Conservation (phyloP, 2,797 vertebrate species). For the Crax fasciolata region DNA sequence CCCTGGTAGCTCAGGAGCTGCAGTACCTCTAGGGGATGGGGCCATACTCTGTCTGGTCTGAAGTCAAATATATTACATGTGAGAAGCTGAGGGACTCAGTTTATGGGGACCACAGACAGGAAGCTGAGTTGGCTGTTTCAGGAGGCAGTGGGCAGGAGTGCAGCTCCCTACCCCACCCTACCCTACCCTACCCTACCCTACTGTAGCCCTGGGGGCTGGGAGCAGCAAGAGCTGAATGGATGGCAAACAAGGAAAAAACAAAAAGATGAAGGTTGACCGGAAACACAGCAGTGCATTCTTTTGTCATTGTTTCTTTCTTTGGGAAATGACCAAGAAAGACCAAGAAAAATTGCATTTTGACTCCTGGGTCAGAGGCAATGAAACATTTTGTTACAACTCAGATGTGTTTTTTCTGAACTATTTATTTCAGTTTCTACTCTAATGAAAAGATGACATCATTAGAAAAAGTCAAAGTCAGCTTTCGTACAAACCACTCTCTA, state of each 20-base stretch:
- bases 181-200: too few species aligned
- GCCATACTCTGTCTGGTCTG: neutral
- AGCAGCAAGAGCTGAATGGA: neutral
- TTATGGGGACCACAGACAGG: neutral
- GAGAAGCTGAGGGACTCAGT: neutral
- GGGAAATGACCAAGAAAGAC: neutral
- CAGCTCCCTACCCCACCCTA: neutral
- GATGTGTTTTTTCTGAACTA: neutral
- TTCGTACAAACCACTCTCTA: neutral
- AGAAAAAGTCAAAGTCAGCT: neutral
- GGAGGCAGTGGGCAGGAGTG: neutral
- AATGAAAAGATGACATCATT: neutral
- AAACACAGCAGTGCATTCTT: neutral
- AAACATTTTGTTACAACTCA: neutral
- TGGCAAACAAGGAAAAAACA: neutral
- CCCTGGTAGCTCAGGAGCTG: neutral
- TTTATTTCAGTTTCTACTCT: conserved; percentile 11
- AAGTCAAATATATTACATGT: neutral
- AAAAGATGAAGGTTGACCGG: neutral
- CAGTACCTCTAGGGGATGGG: neutral
- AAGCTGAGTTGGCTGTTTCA: neutral
- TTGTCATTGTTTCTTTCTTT: neutral
- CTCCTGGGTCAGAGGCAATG: neutral
- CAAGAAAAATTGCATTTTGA: neutral
- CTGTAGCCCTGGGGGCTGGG: rapidly evolving